Percentiles rank a stretch among this genome's conserved stretches.
Evolutionary conservation across 2,888 invertebrate genomes (phyloP).

Genomic region (Alentia gelatinosa): DNA sequence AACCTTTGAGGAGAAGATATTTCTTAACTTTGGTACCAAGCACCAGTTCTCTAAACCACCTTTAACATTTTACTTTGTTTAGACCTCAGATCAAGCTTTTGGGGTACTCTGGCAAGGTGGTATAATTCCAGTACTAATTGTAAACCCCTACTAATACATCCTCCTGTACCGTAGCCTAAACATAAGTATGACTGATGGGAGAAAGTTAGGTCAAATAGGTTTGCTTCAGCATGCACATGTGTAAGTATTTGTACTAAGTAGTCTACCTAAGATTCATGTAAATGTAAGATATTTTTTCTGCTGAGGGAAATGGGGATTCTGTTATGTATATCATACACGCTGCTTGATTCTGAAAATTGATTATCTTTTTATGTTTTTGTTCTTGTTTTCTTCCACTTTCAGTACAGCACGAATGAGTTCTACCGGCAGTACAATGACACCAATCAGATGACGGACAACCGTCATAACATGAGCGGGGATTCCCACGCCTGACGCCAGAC

Average conservation of each 20-base stretch:
- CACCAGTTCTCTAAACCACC: too few relatives aligned
- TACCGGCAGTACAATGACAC: conserved; percentile 65
- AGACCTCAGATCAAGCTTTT: too few relatives aligned
- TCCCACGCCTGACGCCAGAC: conserved; percentile 50
- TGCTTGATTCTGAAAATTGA: too few relatives aligned
- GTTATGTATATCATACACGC: too few relatives aligned
- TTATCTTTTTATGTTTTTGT: too few relatives aligned
- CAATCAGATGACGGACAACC: conserved; percentile 44
- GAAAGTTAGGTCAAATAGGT: neutral
- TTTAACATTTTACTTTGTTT: too few relatives aligned
- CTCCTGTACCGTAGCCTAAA: neutral
- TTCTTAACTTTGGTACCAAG: too few relatives aligned
- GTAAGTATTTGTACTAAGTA: neutral
- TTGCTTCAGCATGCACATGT: neutral
- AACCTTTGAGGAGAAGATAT: too few relatives aligned
- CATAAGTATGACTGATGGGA: neutral
- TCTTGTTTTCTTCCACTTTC: neutral
- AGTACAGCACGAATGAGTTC: conserved; percentile 66
- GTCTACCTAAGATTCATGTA: neutral
- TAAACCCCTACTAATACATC: neutral
- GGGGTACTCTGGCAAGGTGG: too few relatives aligned
- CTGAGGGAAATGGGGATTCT: too few relatives aligned
- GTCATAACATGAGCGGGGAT: conserved; percentile 42
- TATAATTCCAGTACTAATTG: neutral
- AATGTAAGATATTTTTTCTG: neutral